Evolutionary conservation across 2,113 vertebrate species (phyloP).

Genomic region (Otolemur garnettii): DNA sequence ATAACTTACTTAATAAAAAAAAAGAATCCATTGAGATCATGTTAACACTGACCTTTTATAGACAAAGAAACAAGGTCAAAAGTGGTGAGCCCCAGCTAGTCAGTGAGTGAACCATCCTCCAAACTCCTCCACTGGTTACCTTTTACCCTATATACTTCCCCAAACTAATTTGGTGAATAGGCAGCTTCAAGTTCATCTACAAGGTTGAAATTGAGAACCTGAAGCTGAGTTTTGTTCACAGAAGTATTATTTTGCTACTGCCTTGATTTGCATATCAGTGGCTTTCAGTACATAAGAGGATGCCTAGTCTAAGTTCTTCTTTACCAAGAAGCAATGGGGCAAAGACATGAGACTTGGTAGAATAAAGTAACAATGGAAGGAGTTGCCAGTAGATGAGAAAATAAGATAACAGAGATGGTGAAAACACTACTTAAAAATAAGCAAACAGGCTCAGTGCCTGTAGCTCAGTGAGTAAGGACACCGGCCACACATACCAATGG

Average conservation of each 20-base stretch:
- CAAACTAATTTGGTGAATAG: neutral
- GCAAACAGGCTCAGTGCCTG: neutral
- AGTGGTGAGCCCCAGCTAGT: neutral
- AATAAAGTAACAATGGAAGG: neutral
- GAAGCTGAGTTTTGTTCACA: neutral
- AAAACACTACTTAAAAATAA: constrained; percentile 26
- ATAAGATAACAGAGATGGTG: neutral
- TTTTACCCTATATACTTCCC: neutral
- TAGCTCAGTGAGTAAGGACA: no score
- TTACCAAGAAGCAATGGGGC: neutral
- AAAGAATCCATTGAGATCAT: neutral
- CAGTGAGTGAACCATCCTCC: neutral
- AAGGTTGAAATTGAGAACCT: neutral
- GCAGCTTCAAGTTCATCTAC: neutral
- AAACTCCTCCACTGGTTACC: no score
- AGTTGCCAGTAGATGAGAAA: neutral
- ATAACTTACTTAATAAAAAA: no score
- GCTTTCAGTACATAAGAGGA: neutral
- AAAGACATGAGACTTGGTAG: neutral
- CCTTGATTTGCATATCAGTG: neutral
- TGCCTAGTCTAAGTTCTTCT: neutral
- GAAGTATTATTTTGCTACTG: neutral
- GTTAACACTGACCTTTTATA: neutral
- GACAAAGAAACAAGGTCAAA: neutral
- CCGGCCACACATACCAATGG: no score